Evolutionary conservation across 1,140 invertebrate species (phyloP).

Genomic region (Monochamus saltuarius): DNA sequence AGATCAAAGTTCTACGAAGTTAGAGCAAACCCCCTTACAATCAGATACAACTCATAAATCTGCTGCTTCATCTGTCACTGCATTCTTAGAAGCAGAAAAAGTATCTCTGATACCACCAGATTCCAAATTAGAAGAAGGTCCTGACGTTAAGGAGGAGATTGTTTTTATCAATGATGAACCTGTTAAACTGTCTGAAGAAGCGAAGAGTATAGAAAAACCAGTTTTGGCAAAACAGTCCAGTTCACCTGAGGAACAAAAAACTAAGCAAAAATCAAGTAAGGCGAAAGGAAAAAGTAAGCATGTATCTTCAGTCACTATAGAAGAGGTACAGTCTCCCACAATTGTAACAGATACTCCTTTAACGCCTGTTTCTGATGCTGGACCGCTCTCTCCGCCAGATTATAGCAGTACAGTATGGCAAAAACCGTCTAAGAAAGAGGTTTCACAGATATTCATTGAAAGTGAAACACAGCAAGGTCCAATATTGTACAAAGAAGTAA

Average conservation of each 20-base stretch:
- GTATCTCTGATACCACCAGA: neutral
- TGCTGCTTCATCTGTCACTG: neutral
- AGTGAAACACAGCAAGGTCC: slow-evolving; percentile 30
- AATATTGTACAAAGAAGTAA: slow-evolving; percentile 37
- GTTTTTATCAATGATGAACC: slow-evolving; percentile 30
- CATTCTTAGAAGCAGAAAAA: slow-evolving; percentile 29
- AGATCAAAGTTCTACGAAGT: too few relatives aligned
- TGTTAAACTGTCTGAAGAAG: slow-evolving; percentile 11
- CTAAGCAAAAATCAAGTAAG: slow-evolving; percentile 26
- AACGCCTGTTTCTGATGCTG: slow-evolving; percentile 45
- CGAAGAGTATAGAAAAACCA: neutral
- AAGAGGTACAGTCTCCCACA: slow-evolving; percentile 51
- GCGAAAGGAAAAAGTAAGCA: slow-evolving; percentile 39
- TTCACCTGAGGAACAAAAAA: slow-evolving; percentile 18
- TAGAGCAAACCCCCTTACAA: too few relatives aligned
- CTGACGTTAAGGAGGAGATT: slow-evolving; percentile 6
- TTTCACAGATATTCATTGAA: slow-evolving; percentile 23
- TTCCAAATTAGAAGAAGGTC: neutral
- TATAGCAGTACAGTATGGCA: slow-evolving; percentile 25
- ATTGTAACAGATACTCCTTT: slow-evolving; percentile 52
- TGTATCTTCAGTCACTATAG: slow-evolving; percentile 51
- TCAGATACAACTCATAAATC: slow-evolving; percentile 4
- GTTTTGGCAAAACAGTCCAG: neutral
- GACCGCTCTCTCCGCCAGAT: slow-evolving; percentile 36
- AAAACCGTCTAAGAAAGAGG: slow-evolving; percentile 4